Base-by-base conservation (phyloP, 2,797 vertebrate species). In the Danio aesculapii region DNA sequence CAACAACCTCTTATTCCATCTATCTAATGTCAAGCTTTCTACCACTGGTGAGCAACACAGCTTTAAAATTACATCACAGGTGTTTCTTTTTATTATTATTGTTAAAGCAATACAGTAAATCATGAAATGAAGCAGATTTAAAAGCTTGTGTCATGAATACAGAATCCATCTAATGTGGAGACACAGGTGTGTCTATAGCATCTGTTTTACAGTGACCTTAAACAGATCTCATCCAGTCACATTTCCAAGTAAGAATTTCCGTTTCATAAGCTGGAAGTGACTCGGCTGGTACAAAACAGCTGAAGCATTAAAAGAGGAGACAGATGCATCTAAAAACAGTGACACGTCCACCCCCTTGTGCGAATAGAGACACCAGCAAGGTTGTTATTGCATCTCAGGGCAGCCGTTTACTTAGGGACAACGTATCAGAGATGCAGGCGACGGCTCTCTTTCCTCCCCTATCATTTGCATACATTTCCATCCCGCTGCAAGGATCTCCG, bases 401-500 rank as follows among this genome's bases (percentile, higher is more conserved):
- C 75, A 71, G 75, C 59, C 69, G 43, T 52, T 75, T 46, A 76
- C 72, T 78, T 64, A 68, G 11, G 16, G 75, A 59, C 43, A 49
- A 17, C 71, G 62, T 81, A 59, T 79, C 44, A 81, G 43, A 39
- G 49, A 69, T 49, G 49, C 14, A 71, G 46, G 52, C 50, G 47
- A 17, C 50, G 77, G n/a, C 30, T 75, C 72, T 79, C 81, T 62
- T 81, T 57, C 52, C 43, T n/a, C 10, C 66, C 67, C 66, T 16
- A 62, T 80, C 43, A 91, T 93, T 91, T 91, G 81, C 89, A 92
- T 90, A 85, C 70, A 92, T 93, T 92, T 90, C 85, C 88, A 93
- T 92, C 81, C 62, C 64, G 62, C 83, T 83, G 83, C 85, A 88
- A 86, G n/a, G 75, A 76, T 79, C 75, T 50, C 44, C 46, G 50